A percentile compares a stretch with the other conserved stretches of the same genome.
phyloP scores from a whole-genome alignment of 2,113 vertebrate genomes.

The Dolichallabes microphthalmus region DNA sequence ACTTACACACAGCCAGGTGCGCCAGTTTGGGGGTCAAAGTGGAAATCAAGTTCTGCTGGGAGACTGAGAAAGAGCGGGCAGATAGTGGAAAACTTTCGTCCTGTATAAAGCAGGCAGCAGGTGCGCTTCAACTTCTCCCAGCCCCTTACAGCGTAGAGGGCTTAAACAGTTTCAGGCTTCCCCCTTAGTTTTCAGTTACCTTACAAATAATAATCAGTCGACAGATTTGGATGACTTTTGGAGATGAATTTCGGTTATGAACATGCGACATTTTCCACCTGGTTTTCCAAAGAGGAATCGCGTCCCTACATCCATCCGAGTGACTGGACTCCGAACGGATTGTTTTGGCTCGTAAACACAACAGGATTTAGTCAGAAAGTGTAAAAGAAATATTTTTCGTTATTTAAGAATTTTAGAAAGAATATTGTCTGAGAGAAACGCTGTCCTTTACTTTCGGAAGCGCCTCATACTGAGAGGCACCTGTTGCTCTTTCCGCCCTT shows the following conservation, averaged over 20 bases:
- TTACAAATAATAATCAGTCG: neutral
- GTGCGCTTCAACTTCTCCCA: conserved; percentile 68
- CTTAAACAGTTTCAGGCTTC: neutral
- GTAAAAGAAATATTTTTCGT: neutral
- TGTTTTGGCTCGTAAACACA: neutral
- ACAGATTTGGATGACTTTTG: neutral
- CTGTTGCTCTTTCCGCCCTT: conserved; percentile 50
- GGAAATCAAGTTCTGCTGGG: conserved; percentile 1
- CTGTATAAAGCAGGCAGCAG: conserved; percentile 65
- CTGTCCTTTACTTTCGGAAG: conserved; percentile 24
- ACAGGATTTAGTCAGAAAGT: neutral
- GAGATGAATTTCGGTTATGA: neutral
- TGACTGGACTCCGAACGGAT: neutral
- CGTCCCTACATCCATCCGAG: conserved; percentile 3
- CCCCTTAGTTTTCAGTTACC: neutral
- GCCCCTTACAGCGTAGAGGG: conserved; percentile 34
- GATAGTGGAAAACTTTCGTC: conserved; percentile 63
- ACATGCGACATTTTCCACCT: conserved; percentile 3
- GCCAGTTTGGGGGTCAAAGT: neutral
- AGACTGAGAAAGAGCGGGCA: conserved; percentile 40
- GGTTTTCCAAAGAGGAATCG: conserved; percentile 52
- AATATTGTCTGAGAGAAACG: neutral
- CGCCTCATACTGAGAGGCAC: conserved; percentile 37
- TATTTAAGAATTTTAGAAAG: neutral
- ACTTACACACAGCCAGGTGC: conserved; percentile 11